phyloP scores from a whole-genome alignment of 2,888 invertebrate genomes.

The Phytoseiulus persimilis region DNA sequence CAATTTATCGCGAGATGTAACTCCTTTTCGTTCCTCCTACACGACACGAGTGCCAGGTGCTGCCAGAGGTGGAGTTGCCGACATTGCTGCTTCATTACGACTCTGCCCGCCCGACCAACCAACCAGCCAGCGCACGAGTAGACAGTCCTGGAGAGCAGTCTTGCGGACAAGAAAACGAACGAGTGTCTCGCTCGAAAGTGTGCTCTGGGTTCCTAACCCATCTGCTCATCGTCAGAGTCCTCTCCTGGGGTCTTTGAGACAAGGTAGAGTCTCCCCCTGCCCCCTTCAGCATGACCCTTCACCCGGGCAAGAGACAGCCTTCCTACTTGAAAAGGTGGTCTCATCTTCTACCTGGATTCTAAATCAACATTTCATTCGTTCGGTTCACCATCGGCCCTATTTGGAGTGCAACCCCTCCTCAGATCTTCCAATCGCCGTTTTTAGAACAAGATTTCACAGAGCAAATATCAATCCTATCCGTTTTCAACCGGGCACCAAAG shows the following conservation, averaged over 20 bases:
- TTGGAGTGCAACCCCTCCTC: too few species aligned
- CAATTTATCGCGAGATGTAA: too few species aligned
- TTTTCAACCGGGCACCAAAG: too few species aligned
- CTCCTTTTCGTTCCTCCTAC: not conserved
- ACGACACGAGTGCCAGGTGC: not conserved
- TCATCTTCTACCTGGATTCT: too few species aligned
- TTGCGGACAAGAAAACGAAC: not conserved
- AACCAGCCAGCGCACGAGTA: not conserved
- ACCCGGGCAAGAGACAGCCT: too few species aligned
- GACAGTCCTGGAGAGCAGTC: not conserved
- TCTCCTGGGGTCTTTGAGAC: not conserved
- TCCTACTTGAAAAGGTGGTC: too few species aligned
- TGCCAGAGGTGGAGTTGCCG: not conserved
- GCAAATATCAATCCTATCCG: too few species aligned
- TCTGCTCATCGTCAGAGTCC: not conserved
- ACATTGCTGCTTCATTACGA: not conserved
- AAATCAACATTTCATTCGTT: too few species aligned
- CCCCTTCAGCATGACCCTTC: too few species aligned
- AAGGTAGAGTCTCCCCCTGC: not conserved
- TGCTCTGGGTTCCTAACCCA: not conserved
- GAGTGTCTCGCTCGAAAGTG: not conserved
- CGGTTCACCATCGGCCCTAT: too few species aligned
- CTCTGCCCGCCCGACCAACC: not conserved
- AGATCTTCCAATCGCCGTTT: too few species aligned
- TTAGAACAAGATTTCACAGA: too few species aligned